Evolutionary conservation across 2,113 vertebrate species (phyloP).

Genomic region (Salvator merianae): DNA sequence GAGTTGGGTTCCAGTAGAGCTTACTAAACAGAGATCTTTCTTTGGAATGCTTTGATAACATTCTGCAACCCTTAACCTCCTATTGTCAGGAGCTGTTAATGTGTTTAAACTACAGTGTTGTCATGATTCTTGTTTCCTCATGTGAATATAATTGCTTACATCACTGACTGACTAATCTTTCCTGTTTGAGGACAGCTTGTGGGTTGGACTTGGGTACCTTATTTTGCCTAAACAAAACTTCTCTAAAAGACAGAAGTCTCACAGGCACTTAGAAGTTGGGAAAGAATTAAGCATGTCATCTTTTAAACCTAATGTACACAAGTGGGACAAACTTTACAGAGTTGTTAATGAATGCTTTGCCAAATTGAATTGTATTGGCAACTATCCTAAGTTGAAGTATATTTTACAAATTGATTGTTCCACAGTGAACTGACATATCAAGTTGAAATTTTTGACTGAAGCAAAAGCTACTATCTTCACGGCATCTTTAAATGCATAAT

Average conservation of each 20-base stretch:
- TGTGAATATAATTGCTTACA: conserved; percentile 4
- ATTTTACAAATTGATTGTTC: not conserved
- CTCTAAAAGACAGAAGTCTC: not conserved
- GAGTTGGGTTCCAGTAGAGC: not conserved
- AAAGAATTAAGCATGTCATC: not conserved
- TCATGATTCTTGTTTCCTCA: not conserved
- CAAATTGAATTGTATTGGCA: not conserved
- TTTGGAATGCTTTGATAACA: conserved; percentile 7
- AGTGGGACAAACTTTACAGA: not conserved
- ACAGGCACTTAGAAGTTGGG: not conserved
- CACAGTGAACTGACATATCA: no score
- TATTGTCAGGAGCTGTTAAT: not conserved
- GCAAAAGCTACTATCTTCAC: not conserved
- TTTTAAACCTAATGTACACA: not conserved
- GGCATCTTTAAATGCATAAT: not conserved
- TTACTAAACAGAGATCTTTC: not conserved
- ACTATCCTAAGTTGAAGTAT: not conserved
- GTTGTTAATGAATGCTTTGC: not conserved
- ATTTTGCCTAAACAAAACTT: conserved; percentile 6
- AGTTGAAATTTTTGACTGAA: not conserved
- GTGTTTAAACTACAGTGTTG: not conserved
- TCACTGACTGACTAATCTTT: not conserved
- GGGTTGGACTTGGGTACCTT: not conserved
- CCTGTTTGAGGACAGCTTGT: not conserved
- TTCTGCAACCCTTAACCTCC: conserved; percentile 16